Evolutionary conservation across 2,113 vertebrate species (phyloP), one percentile per base, ranked within the genome.

Genomic region (Lasiurus cinereus): DNA sequence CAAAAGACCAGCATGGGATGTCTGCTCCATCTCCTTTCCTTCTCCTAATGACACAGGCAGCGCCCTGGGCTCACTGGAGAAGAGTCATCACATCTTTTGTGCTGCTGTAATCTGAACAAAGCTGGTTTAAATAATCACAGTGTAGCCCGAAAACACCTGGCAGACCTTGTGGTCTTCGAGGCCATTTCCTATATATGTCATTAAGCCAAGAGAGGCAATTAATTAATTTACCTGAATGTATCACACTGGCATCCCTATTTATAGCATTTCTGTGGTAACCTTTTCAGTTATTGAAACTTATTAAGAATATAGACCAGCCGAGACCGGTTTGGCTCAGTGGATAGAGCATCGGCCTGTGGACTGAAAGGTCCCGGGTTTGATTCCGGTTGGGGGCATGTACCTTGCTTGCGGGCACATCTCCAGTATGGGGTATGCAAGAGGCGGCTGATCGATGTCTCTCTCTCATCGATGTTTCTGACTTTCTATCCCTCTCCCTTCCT

Each of bases 1-100:
- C 95, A 95, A 96, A 97, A 94, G 86, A 72, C 39, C 78, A 77
- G 96, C 97, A 85, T 36, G 94, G 10, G 87, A 64, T 82, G 87
- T 83, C 96, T 94, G 87, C 67, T 36, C 90, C 29, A 46, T n/a
- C 94, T 90, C 73, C 90, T 83, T 69, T 64, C 50, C 13, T 66
- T 52, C 24, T 77, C 84, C 64, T 19, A n/a, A 70, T n/a, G 77
- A 78, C 92, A 54, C 59, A 84, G 43, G 24, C 59, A 62, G 59
- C 84, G 29, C 64, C 88, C 83, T 82, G 93, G 92, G 93, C 73
- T 97, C 93, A 85, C 69, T 66, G 36, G 52, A 74, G 52, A 90
- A 69, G 94, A 86, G 92, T 94, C 87, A 66, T 91, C 72, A 29
- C 54, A 59, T 83, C 87, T 96, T 95, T 90, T 95, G 92, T 96